Evolutionary conservation across 1,140 invertebrate genomes (phyloP).

Genomic region (Protaetia brevitarsis): DNA sequence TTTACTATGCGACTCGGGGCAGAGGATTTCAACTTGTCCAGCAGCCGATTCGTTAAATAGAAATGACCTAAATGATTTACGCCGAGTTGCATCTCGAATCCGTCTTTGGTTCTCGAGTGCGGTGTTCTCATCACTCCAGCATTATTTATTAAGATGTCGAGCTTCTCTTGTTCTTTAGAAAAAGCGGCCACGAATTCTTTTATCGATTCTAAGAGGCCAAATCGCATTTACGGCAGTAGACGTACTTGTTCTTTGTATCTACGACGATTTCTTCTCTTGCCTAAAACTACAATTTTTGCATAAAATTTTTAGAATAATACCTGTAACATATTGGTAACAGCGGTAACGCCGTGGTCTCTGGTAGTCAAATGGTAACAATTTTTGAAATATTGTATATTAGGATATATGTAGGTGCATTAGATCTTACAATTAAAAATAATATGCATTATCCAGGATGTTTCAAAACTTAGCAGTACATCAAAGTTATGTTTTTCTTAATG

Average conservation of each 20-base stretch:
- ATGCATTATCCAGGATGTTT: no score
- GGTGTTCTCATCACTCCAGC: slow-evolving; percentile 81
- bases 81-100: slow-evolving; percentile 84
- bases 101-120: slow-evolving; percentile 70
- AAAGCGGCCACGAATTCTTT: slow-evolving; percentile 67
- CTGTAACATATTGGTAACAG: no score
- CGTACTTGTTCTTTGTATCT: slow-evolving; percentile 71
- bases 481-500: no score
- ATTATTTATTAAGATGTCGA: slow-evolving; percentile 89
- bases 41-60: slow-evolving; percentile 67
- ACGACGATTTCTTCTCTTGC: slow-evolving; percentile 74
- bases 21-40: slow-evolving; percentile 72
- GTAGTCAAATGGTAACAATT: no score
- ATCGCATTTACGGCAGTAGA: slow-evolving; percentile 80
- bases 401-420: no score
- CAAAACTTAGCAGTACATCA: no score
- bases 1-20: slow-evolving; percentile 75
- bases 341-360: no score
- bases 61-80: slow-evolving; percentile 93
- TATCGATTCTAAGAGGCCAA: slow-evolving; percentile 74
- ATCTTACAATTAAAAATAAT: no score
- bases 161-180: slow-evolving; percentile 61
- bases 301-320: no score
- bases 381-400: no score
- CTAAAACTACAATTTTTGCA: slow-evolving; percentile 32